phyloP scores from a whole-genome alignment of 23 tunicate genomes.

The Diplosoma virens region DNA sequence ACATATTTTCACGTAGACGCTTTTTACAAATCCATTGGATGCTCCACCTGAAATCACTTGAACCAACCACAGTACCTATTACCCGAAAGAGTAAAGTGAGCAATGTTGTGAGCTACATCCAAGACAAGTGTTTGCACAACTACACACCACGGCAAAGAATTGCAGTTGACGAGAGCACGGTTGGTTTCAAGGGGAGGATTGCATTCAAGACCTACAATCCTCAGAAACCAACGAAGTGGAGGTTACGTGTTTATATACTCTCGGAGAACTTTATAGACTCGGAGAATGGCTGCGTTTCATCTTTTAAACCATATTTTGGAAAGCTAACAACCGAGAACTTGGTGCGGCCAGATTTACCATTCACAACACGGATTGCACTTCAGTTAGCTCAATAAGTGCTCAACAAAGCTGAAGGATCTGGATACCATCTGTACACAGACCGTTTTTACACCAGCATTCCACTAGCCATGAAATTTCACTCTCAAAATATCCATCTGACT shows the following conservation, averaged over 20 bases:
- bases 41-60: constrained; percentile 13
- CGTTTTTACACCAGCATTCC: constrained; percentile 26
- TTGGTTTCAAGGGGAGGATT: constrained; percentile 30
- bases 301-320: constrained; percentile 32
- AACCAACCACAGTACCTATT: constrained; percentile 18
- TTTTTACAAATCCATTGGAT: constrained; percentile 31
- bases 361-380: constrained; percentile 20
- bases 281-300: constrained; percentile 13
- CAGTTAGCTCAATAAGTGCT: constrained; percentile 25
- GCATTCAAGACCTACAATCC: constrained; percentile 40
- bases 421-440: constrained; percentile 36
- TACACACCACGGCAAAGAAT: constrained; percentile 12
- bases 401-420: not conserved
- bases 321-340: not conserved
- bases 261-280: too few relatives aligned
- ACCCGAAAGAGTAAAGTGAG: constrained; percentile 13
- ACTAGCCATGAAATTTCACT: not conserved
- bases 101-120: constrained; percentile 4
- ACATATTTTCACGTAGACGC: constrained; percentile 16
- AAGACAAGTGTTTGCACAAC: constrained; percentile 14
- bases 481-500: too few relatives aligned
- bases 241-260: constrained; percentile 20
- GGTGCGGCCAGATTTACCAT: not conserved
- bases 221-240: constrained; percentile 42
- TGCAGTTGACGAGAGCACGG: constrained; percentile 39